phyloP scores from a whole-genome alignment of 2,888 invertebrate genomes.

The Aleiodes testaceus region DNA sequence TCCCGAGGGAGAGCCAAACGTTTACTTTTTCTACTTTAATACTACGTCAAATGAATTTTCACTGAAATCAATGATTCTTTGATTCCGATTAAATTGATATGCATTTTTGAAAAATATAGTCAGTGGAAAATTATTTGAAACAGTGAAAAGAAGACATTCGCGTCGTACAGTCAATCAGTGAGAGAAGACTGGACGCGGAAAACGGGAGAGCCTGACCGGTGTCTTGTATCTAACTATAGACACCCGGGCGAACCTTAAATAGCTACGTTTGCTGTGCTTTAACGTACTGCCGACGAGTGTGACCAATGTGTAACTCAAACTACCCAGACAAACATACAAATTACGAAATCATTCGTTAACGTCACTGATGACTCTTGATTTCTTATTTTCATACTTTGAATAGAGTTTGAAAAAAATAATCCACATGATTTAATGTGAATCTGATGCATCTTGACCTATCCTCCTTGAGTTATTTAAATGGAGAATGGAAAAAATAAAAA shows the following conservation, averaged over 20 bases:
- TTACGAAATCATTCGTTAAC: constrained; percentile 34
- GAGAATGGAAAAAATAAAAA: not conserved
- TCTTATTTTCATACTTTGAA: not conserved
- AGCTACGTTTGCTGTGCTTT: constrained; percentile 56
- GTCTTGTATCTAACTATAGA: constrained; percentile 70
- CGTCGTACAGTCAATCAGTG: constrained; percentile 30
- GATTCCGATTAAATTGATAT: not conserved
- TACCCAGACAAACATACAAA: constrained; percentile 46
- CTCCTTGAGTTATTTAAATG: not conserved
- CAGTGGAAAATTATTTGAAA: constrained; percentile 22
- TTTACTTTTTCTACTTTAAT: not conserved
- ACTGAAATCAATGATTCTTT: not conserved
- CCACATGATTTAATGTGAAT: not conserved
- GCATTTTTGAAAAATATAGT: constrained; percentile 1
- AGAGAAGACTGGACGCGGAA: constrained; percentile 37
- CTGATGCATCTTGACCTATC: constrained; percentile 33
- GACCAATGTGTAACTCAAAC: constrained; percentile 47
- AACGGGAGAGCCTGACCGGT: constrained; percentile 58
- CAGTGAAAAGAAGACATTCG: constrained; percentile 40
- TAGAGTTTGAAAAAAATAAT: not conserved
- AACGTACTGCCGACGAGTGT: constrained; percentile 38
- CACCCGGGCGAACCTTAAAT: constrained; percentile 71
- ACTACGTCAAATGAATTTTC: constrained; percentile 16
- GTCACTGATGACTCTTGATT: constrained; percentile 2
- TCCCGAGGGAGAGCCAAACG: too few relatives aligned